phyloP scores from a whole-genome alignment of 1,140 invertebrate genomes.

The Sminthurinus signatus region DNA sequence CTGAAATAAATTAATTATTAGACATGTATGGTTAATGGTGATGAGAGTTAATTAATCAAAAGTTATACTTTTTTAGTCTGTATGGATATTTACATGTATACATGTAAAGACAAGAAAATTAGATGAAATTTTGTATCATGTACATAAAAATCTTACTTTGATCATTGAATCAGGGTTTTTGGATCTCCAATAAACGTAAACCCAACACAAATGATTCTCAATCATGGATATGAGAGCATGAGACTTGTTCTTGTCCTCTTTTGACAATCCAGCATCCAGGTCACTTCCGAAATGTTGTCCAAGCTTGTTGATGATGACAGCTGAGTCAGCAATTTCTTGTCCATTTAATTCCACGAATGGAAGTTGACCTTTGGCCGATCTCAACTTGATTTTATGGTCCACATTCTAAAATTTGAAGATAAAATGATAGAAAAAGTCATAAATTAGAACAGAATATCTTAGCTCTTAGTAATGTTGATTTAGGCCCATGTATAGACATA shows the following conservation, averaged over 20 bases:
- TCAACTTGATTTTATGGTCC: slow-evolving; percentile 86
- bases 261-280: slow-evolving; percentile 66
- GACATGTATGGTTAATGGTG: too few relatives aligned
- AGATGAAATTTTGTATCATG: slow-evolving; percentile 3
- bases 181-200: slow-evolving; percentile 77
- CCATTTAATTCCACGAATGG: slow-evolving; percentile 91
- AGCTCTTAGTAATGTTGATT: too few relatives aligned
- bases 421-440: too few relatives aligned
- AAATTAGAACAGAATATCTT: too few relatives aligned
- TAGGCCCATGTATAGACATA: too few relatives aligned
- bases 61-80: not conserved
- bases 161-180: slow-evolving; percentile 77
- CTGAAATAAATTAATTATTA: slow-evolving; percentile 42
- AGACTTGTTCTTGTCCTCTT: slow-evolving; percentile 76
- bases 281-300: slow-evolving; percentile 73
- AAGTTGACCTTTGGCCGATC: slow-evolving; percentile 84
- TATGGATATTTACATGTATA: not conserved
- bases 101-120: not conserved
- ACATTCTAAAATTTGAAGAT: slow-evolving; percentile 88
- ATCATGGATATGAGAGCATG: slow-evolving; percentile 94
- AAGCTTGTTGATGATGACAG: slow-evolving; percentile 79
- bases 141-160: slow-evolving; percentile 47
- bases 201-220: slow-evolving; percentile 87
- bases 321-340: slow-evolving; percentile 83
- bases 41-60: too few relatives aligned